Percentiles rank a stretch among this genome's conserved stretches.
Conservation (phyloP, 1,140 invertebrate species). For the Planococcus citri region DNA sequence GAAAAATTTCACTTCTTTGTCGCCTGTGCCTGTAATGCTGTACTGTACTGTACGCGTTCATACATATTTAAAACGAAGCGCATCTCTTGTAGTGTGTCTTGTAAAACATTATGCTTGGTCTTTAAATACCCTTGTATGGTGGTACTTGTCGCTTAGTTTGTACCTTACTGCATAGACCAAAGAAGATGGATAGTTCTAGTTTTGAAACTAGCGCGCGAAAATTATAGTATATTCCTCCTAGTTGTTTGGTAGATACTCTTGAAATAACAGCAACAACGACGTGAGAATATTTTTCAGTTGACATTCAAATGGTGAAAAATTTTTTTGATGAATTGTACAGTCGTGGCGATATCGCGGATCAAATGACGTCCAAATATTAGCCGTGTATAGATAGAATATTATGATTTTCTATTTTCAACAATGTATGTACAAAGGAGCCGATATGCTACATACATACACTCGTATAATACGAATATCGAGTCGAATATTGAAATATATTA, state of each 20-base stretch:
- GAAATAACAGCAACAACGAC: no score
- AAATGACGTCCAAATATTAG: no score
- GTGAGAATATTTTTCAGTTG: no score
- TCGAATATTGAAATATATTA: slow-evolving; percentile 9
- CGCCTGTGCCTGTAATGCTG: background rate
- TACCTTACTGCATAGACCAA: background rate
- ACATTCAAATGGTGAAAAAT: no score
- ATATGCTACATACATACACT: no score
- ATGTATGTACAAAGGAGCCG: slow-evolving; percentile 10
- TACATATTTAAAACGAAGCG: slow-evolving; percentile 9
- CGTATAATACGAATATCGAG: background rate
- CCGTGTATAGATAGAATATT: no score
- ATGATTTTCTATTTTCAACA: background rate
- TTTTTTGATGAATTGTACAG: no score
- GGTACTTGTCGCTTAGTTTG: background rate
- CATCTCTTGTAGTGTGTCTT: slow-evolving; percentile 8
- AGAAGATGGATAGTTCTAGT: background rate
- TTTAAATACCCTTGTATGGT: background rate
- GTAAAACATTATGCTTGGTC: slow-evolving; percentile 5
- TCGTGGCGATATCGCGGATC: background rate
- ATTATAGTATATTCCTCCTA: no score
- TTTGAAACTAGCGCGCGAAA: background rate
- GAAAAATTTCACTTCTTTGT: slow-evolving; percentile 19
- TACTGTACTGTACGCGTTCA: no score
- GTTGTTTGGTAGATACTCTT: no score